Conservation (phyloP, 2,113 vertebrate species). For the Ammodytes marinus region DNA sequence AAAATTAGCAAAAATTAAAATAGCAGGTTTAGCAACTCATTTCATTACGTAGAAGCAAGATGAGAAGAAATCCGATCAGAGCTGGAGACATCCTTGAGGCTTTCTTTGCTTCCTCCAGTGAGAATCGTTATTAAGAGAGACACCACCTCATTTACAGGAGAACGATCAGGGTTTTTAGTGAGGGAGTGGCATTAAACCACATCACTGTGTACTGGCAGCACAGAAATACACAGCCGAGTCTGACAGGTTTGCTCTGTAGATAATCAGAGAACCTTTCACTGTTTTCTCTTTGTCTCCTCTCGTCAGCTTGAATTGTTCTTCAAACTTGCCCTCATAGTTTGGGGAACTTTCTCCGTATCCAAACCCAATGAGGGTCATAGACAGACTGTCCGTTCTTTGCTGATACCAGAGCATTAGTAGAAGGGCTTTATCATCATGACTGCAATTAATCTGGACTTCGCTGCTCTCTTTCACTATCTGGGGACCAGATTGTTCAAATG, state of each 20-base stretch:
- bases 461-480: conserved; percentile 14
- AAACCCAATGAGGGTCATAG: conserved; percentile 72
- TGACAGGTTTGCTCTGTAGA: conserved; percentile 20
- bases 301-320: conserved; percentile 31
- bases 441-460: conserved; percentile 51
- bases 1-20: not conserved
- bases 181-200: conserved; percentile 40
- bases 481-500: conserved; percentile 41
- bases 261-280: conserved; percentile 40
- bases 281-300: not conserved
- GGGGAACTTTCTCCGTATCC: not conserved
- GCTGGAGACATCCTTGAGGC: conserved; percentile 13
- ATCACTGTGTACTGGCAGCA: conserved; percentile 76
- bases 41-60: conserved; percentile 46
- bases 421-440: conserved; percentile 36
- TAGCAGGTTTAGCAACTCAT: not conserved
- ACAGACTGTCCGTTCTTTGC: not conserved
- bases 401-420: conserved; percentile 67
- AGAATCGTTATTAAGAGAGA: not conserved
- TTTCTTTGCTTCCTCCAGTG: not conserved
- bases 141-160: conserved; percentile 21
- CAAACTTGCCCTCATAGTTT: conserved; percentile 41
- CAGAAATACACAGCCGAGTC: conserved; percentile 78
- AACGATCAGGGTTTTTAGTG: conserved; percentile 48
- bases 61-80: conserved; percentile 33